Percentiles rank a stretch among this genome's conserved stretches.
phyloP scores from a whole-genome alignment of 2,797 vertebrate genomes.

The Typhlichthys subterraneus region DNA sequence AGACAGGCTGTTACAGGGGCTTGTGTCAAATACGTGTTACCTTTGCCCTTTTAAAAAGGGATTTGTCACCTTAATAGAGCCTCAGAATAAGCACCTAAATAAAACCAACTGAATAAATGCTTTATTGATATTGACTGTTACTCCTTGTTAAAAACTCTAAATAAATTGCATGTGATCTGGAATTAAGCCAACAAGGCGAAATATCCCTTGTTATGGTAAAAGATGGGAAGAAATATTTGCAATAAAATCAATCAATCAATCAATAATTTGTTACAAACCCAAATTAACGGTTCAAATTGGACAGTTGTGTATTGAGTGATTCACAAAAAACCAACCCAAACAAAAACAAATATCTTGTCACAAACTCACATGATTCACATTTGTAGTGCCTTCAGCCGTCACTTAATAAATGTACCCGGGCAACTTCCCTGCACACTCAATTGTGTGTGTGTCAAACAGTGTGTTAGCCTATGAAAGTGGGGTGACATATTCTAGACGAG shows the following conservation, averaged over 20 bases:
- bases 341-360: no score
- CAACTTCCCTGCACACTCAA: background rate
- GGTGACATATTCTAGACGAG: background rate
- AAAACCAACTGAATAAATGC: constrained; percentile 2
- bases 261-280: no score
- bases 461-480: background rate
- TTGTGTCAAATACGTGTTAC: constrained; percentile 22
- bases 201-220: background rate
- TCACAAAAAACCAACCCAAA: no score
- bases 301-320: no score
- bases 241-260: background rate
- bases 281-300: no score
- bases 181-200: background rate
- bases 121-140: constrained; percentile 25
- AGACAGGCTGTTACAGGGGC: constrained; percentile 14
- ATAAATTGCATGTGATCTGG: constrained; percentile 2
- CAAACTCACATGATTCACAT: background rate
- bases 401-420: background rate
- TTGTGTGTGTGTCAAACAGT: background rate
- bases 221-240: background rate
- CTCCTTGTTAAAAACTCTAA: constrained; percentile 10
- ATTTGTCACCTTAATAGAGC: constrained; percentile 16
- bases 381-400: background rate
- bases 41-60: constrained; percentile 43
- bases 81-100: constrained; percentile 24